phyloP scores from a whole-genome alignment of 2,888 invertebrate species.

The Quadriops clusia region DNA sequence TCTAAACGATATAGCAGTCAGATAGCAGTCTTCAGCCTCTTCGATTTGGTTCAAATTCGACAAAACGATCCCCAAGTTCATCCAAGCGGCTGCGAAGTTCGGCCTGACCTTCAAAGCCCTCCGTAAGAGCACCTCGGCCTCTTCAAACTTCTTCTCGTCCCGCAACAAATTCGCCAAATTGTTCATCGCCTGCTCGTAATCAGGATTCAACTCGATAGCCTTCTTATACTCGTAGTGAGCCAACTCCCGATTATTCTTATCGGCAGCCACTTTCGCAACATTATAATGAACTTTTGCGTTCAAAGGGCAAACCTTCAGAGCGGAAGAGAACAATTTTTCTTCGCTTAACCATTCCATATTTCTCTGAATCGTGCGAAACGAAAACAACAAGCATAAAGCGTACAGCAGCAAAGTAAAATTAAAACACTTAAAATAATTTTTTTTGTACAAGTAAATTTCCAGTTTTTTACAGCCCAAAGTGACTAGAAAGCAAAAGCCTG shows the following conservation, averaged over 20 bases:
- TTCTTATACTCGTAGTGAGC: slow-evolving; percentile 68
- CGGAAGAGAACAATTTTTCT: slow-evolving; percentile 65
- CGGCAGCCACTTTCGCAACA: slow-evolving; percentile 78
- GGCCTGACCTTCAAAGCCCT: slow-evolving; percentile 64
- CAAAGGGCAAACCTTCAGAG: slow-evolving; percentile 74
- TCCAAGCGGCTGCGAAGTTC: slow-evolving; percentile 93
- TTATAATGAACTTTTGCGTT: slow-evolving; percentile 95
- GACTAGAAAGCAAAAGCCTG: slow-evolving; percentile 65
- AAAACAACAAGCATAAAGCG: slow-evolving; percentile 27
- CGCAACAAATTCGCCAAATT: slow-evolving; percentile 81
- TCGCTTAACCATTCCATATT: slow-evolving; percentile 75
- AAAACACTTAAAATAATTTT: slow-evolving; percentile 12
- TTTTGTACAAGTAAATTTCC: slow-evolving; percentile 17
- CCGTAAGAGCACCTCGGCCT: slow-evolving; percentile 62
- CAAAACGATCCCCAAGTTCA: slow-evolving; percentile 92
- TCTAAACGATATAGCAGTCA: slow-evolving; percentile 63
- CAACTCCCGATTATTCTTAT: slow-evolving; percentile 50
- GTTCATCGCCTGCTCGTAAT: slow-evolving; percentile 88
- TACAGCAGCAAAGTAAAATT: slow-evolving; percentile 25
- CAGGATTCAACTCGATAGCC: slow-evolving; percentile 50
- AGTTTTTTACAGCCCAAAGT: slow-evolving; percentile 48
- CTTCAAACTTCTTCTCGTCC: slow-evolving; percentile 51
- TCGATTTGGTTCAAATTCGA: slow-evolving; percentile 56
- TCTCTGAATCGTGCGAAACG: slow-evolving; percentile 44
- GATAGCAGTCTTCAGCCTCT: slow-evolving; percentile 69